A percentile compares a stretch with the other conserved stretches of the same genome.
These are phyloP conservation scores for Lasioglossum morio DNA, from an alignment of 2,888 invertebrate genomes.

Conservation along the genomic window DNA sequence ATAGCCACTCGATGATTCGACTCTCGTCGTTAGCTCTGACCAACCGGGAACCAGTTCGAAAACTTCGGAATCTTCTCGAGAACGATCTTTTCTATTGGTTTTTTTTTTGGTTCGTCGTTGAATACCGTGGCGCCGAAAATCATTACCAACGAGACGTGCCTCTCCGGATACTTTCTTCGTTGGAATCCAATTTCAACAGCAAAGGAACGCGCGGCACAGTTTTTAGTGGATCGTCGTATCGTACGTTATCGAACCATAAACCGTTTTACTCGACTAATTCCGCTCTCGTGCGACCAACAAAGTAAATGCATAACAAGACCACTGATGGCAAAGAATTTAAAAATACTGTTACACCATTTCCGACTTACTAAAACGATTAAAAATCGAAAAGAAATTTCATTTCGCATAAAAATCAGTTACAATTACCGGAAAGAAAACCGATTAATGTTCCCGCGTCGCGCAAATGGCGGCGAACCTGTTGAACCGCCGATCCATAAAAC, in stretches of 20 bases:
- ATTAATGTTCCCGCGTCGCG: background rate
- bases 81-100: slow-evolving; percentile 22
- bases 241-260: background rate
- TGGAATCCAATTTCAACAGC: background rate
- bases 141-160: background rate
- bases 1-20: slow-evolving; percentile 63
- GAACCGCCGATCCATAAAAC: background rate
- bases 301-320: background rate
- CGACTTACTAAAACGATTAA: background rate
- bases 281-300: background rate
- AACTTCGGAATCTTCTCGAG: slow-evolving; percentile 36
- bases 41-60: slow-evolving; percentile 40
- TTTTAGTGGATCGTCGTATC: background rate
- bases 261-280: background rate
- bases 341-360: background rate
- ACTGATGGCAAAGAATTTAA: background rate
- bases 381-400: background rate
- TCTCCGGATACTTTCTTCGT: background rate
- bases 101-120: slow-evolving; percentile 5
- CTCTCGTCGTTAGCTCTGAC: slow-evolving; percentile 49
- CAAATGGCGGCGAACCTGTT: slow-evolving; percentile 8
- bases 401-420: background rate
- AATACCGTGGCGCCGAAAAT: background rate
- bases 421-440: background rate
- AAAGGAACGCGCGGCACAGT: background rate